Percentiles rank a stretch among this genome's conserved stretches.
Evolutionary conservation across 2,113 vertebrate species (phyloP).

Genomic region (Salvator merianae): DNA sequence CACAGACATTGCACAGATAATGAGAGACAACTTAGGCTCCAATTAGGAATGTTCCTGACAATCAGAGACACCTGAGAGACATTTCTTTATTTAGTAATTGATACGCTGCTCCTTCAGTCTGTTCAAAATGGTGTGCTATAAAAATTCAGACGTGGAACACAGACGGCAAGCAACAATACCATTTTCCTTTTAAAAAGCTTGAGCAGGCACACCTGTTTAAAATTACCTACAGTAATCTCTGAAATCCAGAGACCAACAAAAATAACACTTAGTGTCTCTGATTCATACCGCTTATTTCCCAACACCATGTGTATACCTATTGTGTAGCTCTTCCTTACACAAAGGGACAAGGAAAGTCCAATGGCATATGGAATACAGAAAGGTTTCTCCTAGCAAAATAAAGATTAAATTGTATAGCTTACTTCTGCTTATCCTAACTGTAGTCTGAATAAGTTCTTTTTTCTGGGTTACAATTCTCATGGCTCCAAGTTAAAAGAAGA

Average conservation of each 20-base stretch:
- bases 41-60: slow-evolving; percentile 17
- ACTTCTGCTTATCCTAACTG: too few species aligned
- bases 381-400: too few species aligned
- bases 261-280: neutral
- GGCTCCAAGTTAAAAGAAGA: too few species aligned
- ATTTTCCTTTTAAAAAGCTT: neutral
- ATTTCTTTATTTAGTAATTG: slow-evolving; percentile 3
- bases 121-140: neutral
- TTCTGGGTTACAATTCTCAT: too few species aligned
- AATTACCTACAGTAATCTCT: neutral
- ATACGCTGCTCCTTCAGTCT: neutral
- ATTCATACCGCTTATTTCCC: neutral
- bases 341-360: too few species aligned
- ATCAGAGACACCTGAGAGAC: slow-evolving; percentile 1
- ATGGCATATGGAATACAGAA: too few species aligned
- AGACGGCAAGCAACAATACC: neutral
- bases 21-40: slow-evolving; percentile 19
- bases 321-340: too few species aligned
- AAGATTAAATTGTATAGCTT: too few species aligned
- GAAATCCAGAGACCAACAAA: neutral
- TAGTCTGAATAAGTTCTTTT: too few species aligned
- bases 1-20: slow-evolving; percentile 4
- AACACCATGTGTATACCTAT: too few species aligned
- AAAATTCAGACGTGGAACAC: neutral
- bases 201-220: neutral